Evolutionary conservation across 2,113 vertebrate genomes (phyloP), one percentile per base, ranked within the genome.

Genomic region (Thermophis baileyi): DNA sequence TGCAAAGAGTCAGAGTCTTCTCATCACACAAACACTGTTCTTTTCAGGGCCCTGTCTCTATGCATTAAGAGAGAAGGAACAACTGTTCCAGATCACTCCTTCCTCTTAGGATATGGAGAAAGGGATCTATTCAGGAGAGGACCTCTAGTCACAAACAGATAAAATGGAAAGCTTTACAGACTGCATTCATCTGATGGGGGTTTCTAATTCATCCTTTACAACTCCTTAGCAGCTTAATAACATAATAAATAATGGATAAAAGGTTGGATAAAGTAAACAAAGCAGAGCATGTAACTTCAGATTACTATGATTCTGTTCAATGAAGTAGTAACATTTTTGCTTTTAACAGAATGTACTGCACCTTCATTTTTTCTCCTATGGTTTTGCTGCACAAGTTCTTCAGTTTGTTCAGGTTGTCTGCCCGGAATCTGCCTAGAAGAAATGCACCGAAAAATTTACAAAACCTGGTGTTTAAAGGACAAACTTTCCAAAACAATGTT

Each of bases 361-460:
- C 99, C 99, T 99, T 99, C 99, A 99, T 99, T 97, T 99, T 99
- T 94, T 99, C 99, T 6, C 99, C 99, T 0, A 99, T 99, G 27
- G 98, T 98, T 97, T 98, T 99, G 98, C 99, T 99, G 97, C 99
- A 99, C 4, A 99, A 96, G 95, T 99, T 99, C 97, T 99, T 99
- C 69, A 98, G 97, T 93, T 99, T 99, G 97, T 99, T 99, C 94
- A 99, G 97, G 97, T 99, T 98, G 96, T 99, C 99, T 1, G 98
- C 98, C 54, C 96, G 98, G 96, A 99, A 99, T 95, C 99, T 98
- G 96, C 99, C 99, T 99, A 92, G 89, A 95, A 93, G 95, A 30
- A 57, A 95, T 95, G 63, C 93, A 92, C 14, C 20, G n/a, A 27
- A 44, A 44, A 50, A 0, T 81, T 81, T 81, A 44, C 2, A 81